Conservation (phyloP, 2,888 invertebrate genomes). For the Oasisia sp. region DNA sequence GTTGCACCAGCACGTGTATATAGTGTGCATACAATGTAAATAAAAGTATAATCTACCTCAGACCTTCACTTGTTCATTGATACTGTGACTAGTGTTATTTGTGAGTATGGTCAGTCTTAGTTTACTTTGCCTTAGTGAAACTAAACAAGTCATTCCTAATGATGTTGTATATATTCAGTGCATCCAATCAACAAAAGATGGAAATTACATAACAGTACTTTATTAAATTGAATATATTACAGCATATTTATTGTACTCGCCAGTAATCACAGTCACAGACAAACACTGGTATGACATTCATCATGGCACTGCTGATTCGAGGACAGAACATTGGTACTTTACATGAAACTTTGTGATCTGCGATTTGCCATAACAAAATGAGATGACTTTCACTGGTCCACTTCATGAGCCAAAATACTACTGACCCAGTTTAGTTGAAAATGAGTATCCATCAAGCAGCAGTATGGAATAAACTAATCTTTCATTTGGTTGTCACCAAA, state of each 20-base stretch:
- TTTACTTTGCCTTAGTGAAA: too few species aligned
- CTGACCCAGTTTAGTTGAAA: too few species aligned
- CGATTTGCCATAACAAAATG: too few species aligned
- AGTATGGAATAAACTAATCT: too few species aligned
- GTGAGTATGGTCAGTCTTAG: too few species aligned
- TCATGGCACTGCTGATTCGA: background rate
- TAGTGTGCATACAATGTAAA: background rate
- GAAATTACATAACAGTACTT: background rate
- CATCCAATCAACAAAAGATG: background rate
- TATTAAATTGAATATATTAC: background rate
- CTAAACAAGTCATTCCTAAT: background rate
- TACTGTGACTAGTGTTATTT: too few species aligned
- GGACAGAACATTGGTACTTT: background rate
- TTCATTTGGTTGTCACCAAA: too few species aligned
- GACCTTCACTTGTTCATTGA: background rate
- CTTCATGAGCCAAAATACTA: too few species aligned
- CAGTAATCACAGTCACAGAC: background rate
- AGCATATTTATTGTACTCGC: background rate
- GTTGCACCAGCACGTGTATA: background rate
- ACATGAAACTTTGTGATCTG: too few species aligned
- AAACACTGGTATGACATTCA: background rate
- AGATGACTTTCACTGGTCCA: too few species aligned
- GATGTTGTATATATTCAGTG: background rate
- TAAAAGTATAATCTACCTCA: constrained; percentile 7
- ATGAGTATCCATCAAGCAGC: too few species aligned